Conservation (phyloP, 2,888 invertebrate species). For the Graphium colonna region DNA sequence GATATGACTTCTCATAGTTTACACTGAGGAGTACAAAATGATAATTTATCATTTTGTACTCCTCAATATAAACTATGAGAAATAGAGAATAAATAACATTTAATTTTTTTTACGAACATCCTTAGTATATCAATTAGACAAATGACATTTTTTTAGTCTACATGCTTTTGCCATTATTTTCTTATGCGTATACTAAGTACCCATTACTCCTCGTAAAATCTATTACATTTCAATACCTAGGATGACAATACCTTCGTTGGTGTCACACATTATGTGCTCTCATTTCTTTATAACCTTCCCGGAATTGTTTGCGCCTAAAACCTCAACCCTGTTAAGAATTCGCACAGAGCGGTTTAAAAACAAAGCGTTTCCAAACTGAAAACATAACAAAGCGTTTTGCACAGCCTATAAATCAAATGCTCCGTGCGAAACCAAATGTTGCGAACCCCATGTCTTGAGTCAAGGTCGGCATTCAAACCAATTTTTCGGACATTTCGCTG, state of each 20-base stretch:
- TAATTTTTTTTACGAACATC: too few relatives aligned
- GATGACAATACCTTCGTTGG: slow-evolving; percentile 40
- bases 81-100: too few relatives aligned
- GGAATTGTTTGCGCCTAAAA: slow-evolving; percentile 42
- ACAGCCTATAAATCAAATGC: slow-evolving; percentile 63
- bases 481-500: slow-evolving; percentile 37
- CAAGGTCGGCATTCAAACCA: slow-evolving; percentile 62
- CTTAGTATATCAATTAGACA: too few relatives aligned
- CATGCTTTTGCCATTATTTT: too few relatives aligned
- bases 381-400: slow-evolving; percentile 51
- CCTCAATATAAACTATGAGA: too few relatives aligned
- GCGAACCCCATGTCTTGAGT: slow-evolving; percentile 45
- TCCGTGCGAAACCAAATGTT: slow-evolving; percentile 72
- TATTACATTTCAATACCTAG: too few relatives aligned
- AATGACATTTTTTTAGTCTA: too few relatives aligned
- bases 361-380: slow-evolving; percentile 45
- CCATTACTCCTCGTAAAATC: too few relatives aligned
- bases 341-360: slow-evolving; percentile 68
- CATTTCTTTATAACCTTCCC: slow-evolving; percentile 41
- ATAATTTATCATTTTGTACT: too few relatives aligned
- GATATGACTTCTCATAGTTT: too few relatives aligned
- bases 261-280: slow-evolving; percentile 41
- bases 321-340: slow-evolving; percentile 49
- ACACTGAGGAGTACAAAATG: too few relatives aligned
- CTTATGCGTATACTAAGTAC: too few relatives aligned